phyloP scores from a whole-genome alignment of 2,888 invertebrate species.

The Drosophila leonis region DNA sequence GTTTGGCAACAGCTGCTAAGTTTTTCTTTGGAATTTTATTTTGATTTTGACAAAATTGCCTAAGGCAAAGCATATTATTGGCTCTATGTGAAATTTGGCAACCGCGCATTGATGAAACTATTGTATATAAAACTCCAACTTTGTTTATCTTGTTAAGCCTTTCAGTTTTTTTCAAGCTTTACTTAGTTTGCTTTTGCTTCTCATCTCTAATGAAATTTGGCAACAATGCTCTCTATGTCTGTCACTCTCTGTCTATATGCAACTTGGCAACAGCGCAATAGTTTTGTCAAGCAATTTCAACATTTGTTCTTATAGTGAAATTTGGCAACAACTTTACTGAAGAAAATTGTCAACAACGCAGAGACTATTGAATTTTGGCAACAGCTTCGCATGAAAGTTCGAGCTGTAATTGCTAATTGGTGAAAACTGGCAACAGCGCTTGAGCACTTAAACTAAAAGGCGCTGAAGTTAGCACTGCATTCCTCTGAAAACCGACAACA shows the following conservation, averaged over 20 bases:
- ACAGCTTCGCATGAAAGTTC: not conserved
- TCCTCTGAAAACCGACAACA: not conserved
- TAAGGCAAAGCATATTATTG: not conserved
- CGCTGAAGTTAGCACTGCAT: not conserved
- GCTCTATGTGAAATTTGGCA: conserved; percentile 1
- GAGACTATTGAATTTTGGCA: not conserved
- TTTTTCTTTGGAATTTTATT: not conserved
- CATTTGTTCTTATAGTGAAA: not conserved
- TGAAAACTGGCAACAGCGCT: not conserved
- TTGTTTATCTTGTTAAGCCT: too few relatives aligned
- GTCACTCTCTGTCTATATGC: too few relatives aligned
- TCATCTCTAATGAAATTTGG: too few relatives aligned
- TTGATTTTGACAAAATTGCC: too few relatives aligned
- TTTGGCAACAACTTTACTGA: not conserved
- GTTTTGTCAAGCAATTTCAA: too few relatives aligned
- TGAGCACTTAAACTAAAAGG: not conserved
- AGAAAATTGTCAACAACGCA: too few relatives aligned
- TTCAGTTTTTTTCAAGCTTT: too few relatives aligned
- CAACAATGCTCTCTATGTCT: too few relatives aligned
- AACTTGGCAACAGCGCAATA: too few relatives aligned
- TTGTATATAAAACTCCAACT: too few relatives aligned
- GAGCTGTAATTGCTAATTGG: too few relatives aligned
- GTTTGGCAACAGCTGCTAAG: not conserved
- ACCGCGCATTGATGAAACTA: not conserved
- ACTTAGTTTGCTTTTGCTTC: too few relatives aligned